Percentiles rank a stretch among this genome's conserved stretches.
phyloP scores from a whole-genome alignment of 1,140 invertebrate genomes.

The Drosophila parabipectinata region DNA sequence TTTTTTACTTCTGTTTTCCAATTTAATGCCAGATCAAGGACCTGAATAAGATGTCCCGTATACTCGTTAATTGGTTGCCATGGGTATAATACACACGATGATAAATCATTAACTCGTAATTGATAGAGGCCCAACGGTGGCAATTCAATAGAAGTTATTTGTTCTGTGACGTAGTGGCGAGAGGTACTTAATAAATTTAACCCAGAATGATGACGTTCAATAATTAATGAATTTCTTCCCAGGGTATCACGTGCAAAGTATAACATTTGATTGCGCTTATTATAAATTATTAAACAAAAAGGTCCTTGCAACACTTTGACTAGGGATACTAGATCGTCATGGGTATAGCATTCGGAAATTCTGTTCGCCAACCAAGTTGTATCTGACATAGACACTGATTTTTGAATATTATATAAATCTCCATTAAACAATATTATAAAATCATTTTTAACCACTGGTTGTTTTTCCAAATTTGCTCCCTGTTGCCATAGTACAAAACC shows the following conservation, averaged over 20 bases:
- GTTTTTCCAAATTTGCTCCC: conserved; percentile 85
- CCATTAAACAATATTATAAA: conserved; percentile 92
- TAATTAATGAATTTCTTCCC: conserved; percentile 92
- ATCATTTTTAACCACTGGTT: conserved; percentile 86
- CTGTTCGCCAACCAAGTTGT: conserved; percentile 44
- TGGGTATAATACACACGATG: conserved; percentile 43
- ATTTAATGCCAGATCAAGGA: conserved; percentile 30
- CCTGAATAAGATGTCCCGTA: conserved; percentile 27
- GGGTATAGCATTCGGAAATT: conserved; percentile 28
- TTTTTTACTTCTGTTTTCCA: conserved; percentile 29
- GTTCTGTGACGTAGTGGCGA: conserved; percentile 64
- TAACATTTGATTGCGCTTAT: conserved; percentile 86
- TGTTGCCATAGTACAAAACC: conserved; percentile 89
- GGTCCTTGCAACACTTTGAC: conserved; percentile 89
- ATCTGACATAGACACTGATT: conserved; percentile 46
- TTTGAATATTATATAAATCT: conserved; percentile 88
- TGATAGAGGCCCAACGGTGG: conserved; percentile 86
- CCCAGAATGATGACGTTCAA: conserved; percentile 85
- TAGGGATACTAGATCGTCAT: conserved; percentile 29
- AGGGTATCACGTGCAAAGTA: conserved; percentile 95
- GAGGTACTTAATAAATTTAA: conserved; percentile 87
- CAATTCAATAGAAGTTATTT: conserved; percentile 85
- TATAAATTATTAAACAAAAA: conserved; percentile 92
- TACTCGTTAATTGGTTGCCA: conserved; percentile 53
- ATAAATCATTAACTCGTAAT: conserved; percentile 29